Conservation (phyloP, 1,140 invertebrate species). For the Charaxes varanes region DNA sequence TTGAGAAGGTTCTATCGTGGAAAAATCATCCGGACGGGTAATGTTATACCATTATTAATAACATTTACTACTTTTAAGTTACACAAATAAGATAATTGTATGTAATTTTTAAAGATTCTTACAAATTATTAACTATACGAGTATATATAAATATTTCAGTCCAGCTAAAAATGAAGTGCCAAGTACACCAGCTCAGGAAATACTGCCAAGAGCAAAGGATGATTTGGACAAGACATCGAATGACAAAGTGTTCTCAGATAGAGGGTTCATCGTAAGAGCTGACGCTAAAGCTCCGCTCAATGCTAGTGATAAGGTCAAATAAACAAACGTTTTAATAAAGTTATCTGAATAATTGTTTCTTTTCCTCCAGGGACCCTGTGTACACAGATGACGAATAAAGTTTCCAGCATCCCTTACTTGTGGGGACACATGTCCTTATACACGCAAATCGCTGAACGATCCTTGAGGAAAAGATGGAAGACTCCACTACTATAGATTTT, state of each 20-base stretch:
- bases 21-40: slow-evolving; percentile 58
- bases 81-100: slow-evolving; percentile 5
- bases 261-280: slow-evolving; percentile 31
- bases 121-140: background rate
- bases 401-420: no score
- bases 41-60: no score
- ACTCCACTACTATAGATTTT: no score
- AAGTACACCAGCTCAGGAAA: slow-evolving; percentile 2
- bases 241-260: slow-evolving; percentile 39
- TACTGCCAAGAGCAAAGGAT: slow-evolving; percentile 23
- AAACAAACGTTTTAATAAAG: no score
- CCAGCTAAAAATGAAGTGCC: slow-evolving; percentile 41
- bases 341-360: no score
- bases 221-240: slow-evolving; percentile 4
- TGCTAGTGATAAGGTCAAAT: background rate
- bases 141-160: slow-evolving; percentile 15
- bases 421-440: no score
- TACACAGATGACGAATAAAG: no score
- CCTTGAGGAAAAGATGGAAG: no score
- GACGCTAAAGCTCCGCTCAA: background rate
- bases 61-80: background rate
- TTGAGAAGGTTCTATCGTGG: slow-evolving; percentile 48
- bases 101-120: background rate
- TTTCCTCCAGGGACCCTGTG: no score
- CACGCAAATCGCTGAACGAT: no score